Conservation (phyloP, 2,113 vertebrate species). For the Otocyon megalotis region DNA sequence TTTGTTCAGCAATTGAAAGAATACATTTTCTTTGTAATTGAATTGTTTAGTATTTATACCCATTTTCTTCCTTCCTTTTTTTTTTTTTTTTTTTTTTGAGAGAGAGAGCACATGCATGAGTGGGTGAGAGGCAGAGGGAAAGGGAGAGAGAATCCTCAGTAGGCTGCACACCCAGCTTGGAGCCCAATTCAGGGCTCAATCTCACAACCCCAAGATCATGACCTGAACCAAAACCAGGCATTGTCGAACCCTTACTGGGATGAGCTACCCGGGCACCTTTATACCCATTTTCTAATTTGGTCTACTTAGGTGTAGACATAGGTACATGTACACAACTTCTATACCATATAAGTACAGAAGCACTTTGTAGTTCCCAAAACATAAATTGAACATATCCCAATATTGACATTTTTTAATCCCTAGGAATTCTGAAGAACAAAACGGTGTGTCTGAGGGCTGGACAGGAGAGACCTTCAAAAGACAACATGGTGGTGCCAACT, state of each 20-base stretch:
- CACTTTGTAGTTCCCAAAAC: not conserved
- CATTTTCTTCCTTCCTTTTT: not conserved
- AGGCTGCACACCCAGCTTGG: not conserved
- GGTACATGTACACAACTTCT: not conserved
- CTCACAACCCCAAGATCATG: not conserved
- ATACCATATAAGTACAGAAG: not conserved
- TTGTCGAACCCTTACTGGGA: not conserved
- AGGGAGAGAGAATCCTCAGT: not conserved
- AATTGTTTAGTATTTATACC: not conserved
- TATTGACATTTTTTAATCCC: not conserved
- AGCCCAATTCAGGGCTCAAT: not conserved
- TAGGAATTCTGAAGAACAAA: not conserved
- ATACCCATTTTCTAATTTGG: not conserved
- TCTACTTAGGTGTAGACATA: not conserved
- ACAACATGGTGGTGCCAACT: no score
- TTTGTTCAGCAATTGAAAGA: not conserved
- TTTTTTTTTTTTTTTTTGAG: no score
- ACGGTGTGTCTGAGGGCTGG: no score
- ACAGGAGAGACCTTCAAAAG: not conserved
- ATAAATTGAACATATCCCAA: not conserved
- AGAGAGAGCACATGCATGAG: not conserved
- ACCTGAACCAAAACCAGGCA: not conserved
- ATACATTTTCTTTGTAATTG: not conserved
- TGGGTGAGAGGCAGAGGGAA: not conserved
- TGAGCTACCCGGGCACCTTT: not conserved